Percentiles rank a stretch among this genome's conserved stretches.
These are phyloP conservation scores for Apis cerana DNA, from an alignment of 1,140 invertebrate genomes.

Conservation along the genomic window DNA sequence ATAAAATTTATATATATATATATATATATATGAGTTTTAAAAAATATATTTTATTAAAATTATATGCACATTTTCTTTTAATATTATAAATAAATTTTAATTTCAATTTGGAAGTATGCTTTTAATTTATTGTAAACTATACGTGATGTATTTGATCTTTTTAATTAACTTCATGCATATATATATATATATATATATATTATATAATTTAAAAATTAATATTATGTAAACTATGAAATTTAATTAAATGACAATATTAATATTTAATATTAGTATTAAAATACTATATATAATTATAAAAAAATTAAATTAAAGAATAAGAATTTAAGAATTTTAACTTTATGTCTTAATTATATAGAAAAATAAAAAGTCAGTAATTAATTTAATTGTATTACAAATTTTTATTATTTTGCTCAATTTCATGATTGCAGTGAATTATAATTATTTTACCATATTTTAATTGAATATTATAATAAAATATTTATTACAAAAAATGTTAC, in stretches of 20 bases:
- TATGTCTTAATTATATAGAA: too few species aligned
- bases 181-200: not conserved
- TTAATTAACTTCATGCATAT: not conserved
- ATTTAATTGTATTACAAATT: too few species aligned
- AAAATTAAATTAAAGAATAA: too few species aligned
- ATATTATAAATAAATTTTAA: not conserved
- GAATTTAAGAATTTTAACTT: too few species aligned
- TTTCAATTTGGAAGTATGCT: not conserved
- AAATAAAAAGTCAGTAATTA: too few species aligned
- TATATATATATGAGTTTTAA: not conserved
- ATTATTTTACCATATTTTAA: too few species aligned
- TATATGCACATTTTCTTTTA: too few species aligned
- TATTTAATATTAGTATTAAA: not conserved
- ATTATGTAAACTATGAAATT: not conserved
- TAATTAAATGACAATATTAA: conserved; percentile 4
- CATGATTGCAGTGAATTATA: too few species aligned
- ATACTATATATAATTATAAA: too few species aligned
- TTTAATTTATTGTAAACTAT: not conserved
- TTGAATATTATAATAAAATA: too few species aligned
- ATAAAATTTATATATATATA: conserved; percentile 7
- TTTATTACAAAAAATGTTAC: too few species aligned
- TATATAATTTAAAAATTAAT: conserved; percentile 6
- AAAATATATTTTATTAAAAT: not conserved
- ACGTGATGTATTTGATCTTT: not conserved
- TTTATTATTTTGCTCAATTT: too few species aligned